These are phyloP conservation scores for Desoria tigrina DNA, from an alignment of 2,888 invertebrate genomes.

Conservation along the genomic window DNA sequence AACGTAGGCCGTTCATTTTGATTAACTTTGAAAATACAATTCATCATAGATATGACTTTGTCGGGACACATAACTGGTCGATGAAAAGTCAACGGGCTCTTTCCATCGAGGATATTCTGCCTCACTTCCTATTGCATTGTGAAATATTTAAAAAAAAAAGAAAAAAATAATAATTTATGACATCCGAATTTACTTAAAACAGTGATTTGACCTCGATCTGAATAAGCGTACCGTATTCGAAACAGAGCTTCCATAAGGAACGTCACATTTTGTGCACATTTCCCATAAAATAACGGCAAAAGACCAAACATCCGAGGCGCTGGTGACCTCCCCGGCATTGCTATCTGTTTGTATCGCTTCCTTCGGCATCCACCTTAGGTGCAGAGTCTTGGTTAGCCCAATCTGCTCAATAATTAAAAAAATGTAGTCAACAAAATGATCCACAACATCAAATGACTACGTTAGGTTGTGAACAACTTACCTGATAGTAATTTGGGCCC, in stretches of 20 bases:
- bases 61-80: conserved; percentile 22
- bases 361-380: conserved; percentile 37
- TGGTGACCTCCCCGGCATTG: conserved; percentile 13
- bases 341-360: conserved; percentile 32
- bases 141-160: no score
- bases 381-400: conserved; percentile 10
- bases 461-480: background rate
- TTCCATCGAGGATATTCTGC: conserved; percentile 16
- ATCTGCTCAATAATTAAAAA: no score
- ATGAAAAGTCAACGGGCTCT: conserved; percentile 25
- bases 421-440: background rate
- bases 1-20: conserved; percentile 36
- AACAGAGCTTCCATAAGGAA: conserved; percentile 27
- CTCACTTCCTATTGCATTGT: conserved; percentile 18
- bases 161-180: no score
- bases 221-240: conserved; percentile 21
- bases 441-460: no score
- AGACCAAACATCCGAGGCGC: conserved; percentile 32
- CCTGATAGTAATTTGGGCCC: conserved; percentile 30
- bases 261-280: conserved; percentile 28
- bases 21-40: conserved; percentile 23
- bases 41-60: conserved; percentile 20
- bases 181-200: no score
- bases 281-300: conserved; percentile 38
- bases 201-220: no score